Evolutionary conservation across 1,140 invertebrate genomes (phyloP), one percentile per base, ranked within the genome.

Genomic region (Calycopis cecrops): DNA sequence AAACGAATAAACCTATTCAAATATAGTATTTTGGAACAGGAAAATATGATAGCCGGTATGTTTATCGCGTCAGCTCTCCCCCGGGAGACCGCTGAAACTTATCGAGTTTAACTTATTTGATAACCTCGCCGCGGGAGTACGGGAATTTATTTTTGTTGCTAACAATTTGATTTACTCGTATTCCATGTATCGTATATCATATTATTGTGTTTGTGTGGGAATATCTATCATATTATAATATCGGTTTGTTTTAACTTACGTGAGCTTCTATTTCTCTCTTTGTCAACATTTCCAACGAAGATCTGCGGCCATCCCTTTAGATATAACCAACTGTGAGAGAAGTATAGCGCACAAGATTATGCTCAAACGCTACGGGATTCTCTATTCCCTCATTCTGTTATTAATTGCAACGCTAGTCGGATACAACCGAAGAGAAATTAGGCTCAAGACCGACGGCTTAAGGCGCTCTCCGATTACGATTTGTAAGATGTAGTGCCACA

Each of bases 91-190:
- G 28, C 38, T 49, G 37, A 34, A 38, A 40, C 51, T 53, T 53
- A 53, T 52, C 51, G 51, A 44, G 37, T 52, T 52, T 21, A 17
- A 52, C 37, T 52, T 42, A 52, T 52, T 52, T 40, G 51, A 42
- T 52, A 52, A 52, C 37, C 51, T 9, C 51, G n/a, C 14, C 7
- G 11, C n/a, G 51, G 49, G 40, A 52, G 21, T 40, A 18, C 37
- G 6, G 21, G 48, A 49, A 28, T 49, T 52, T 42, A 52, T 52
- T 52, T 52, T 52, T 51, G 40, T 52, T 44, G 21, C 28, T 52
- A 35, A 42, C 51, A 52, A 52, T 52, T 52, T 52, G 51, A 52
- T 52, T 52, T 52, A 40, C 18, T 18, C 21, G 21, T 28, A 28
- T 28, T 28, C 21, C 21, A 28, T 28, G 21, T 28, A 28, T 3